Evolutionary conservation across 2,888 invertebrate genomes (phyloP).

Genomic region (Spicauda simplicius): DNA sequence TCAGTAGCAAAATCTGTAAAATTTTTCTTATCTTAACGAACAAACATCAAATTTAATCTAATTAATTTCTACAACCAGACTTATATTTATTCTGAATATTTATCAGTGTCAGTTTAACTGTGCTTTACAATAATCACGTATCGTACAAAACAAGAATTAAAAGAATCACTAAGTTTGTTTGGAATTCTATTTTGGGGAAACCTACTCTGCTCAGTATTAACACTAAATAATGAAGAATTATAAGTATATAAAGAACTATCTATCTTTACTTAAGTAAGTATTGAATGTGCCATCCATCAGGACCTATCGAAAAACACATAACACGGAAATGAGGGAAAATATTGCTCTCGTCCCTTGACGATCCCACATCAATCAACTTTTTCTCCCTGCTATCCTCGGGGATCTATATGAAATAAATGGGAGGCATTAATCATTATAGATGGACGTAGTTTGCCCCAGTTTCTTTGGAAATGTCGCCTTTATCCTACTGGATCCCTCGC

Average conservation of each 20-base stretch:
- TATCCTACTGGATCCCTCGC: conserved; percentile 54
- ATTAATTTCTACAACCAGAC: too few species aligned
- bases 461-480: conserved; percentile 53
- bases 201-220: too few species aligned
- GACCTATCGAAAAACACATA: conserved; percentile 47
- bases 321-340: conserved; percentile 60
- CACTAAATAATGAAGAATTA: not conserved
- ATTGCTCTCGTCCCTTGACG: conserved; percentile 55
- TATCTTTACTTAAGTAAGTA: conserved; percentile 1
- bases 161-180: too few species aligned
- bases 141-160: too few species aligned
- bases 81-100: too few species aligned
- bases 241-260: not conserved
- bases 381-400: conserved; percentile 54
- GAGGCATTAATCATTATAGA: conserved; percentile 76
- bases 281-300: conserved; percentile 47
- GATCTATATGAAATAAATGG: conserved; percentile 68
- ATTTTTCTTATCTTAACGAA: too few species aligned
- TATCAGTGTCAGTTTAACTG: too few species aligned
- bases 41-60: too few species aligned
- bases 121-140: too few species aligned
- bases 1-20: too few species aligned
- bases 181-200: too few species aligned
- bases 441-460: conserved; percentile 59
- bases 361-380: conserved; percentile 78